Percentiles rank a stretch among this genome's conserved stretches.
These are phyloP conservation scores for Yponomeuta cagnagella DNA, from an alignment of 2,888 invertebrate genomes.

Conservation along the genomic window DNA sequence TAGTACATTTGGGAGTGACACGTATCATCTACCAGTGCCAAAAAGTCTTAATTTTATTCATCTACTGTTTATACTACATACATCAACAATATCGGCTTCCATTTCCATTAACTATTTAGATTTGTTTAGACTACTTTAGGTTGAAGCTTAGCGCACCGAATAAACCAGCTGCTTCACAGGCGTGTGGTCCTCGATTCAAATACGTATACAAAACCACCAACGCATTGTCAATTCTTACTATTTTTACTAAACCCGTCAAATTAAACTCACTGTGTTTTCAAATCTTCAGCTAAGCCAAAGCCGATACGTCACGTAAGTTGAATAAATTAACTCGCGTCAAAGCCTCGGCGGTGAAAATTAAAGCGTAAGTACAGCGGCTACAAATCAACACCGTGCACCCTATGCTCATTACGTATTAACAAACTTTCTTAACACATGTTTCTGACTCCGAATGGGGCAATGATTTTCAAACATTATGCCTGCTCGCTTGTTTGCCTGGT, in stretches of 20 bases:
- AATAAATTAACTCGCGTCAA: slow-evolving; percentile 52
- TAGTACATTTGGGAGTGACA: too few species aligned
- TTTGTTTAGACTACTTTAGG: too few species aligned
- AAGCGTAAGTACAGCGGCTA: slow-evolving; percentile 41
- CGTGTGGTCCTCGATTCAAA: too few species aligned
- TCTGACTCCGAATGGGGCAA: slow-evolving; percentile 44
- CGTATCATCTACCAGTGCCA: too few species aligned
- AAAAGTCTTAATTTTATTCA: too few species aligned
- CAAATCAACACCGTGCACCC: slow-evolving; percentile 56
- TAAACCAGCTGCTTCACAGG: too few species aligned
- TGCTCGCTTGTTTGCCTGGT: slow-evolving; percentile 13
- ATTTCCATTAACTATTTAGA: too few species aligned
- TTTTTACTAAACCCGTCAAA: background rate
- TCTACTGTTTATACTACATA: too few species aligned
- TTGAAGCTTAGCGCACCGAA: too few species aligned
- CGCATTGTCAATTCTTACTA: too few species aligned
- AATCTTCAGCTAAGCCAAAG: background rate
- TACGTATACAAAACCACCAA: too few species aligned
- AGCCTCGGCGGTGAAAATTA: slow-evolving; percentile 53
- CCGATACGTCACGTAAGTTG: slow-evolving; percentile 39
- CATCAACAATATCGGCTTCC: too few species aligned
- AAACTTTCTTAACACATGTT: slow-evolving; percentile 70
- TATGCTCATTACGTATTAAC: slow-evolving; percentile 69
- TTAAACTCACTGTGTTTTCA: background rate
- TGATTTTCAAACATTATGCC: slow-evolving; percentile 36